These are phyloP conservation scores for Galerucella nymphaeae DNA, from an alignment of 2,888 invertebrate genomes.

Conservation along the genomic window DNA sequence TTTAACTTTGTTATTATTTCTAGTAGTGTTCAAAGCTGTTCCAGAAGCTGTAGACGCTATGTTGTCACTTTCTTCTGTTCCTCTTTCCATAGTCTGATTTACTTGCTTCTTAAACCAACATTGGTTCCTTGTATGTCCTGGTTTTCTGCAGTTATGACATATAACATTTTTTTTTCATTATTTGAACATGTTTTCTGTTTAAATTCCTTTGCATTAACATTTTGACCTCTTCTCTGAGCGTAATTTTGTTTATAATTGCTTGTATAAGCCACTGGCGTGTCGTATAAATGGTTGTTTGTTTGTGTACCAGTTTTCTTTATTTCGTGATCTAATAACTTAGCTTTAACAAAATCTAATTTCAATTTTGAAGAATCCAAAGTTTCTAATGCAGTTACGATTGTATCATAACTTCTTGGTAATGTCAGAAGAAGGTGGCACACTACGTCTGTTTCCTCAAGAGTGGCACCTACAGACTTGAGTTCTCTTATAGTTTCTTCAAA, in stretches of 20 bases:
- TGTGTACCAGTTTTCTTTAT: conserved; percentile 27
- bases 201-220: not conserved
- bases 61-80: not conserved
- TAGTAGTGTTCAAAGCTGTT: not conserved
- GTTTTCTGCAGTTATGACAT: conserved; percentile 3
- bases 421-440: conserved; percentile 50
- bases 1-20: not conserved
- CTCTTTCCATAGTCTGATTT: conserved; percentile 4
- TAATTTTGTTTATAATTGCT: conserved; percentile 8
- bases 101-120: not conserved
- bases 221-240: not conserved
- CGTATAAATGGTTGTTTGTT: conserved; percentile 3
- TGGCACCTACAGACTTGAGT: conserved; percentile 48
- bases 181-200: not conserved
- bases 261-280: conserved; percentile 7
- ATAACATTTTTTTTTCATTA: not conserved
- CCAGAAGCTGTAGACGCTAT: not conserved
- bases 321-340: conserved; percentile 42
- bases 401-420: conserved; percentile 45
- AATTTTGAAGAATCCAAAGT: conserved; percentile 37
- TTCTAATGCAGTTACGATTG: conserved; percentile 46
- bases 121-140: not conserved
- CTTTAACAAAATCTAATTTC: conserved; percentile 43
- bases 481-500: conserved; percentile 48
- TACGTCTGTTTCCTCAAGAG: conserved; percentile 47